A percentile compares a stretch with the other conserved stretches of the same genome.
phyloP scores from a whole-genome alignment of 1,140 invertebrate species.

The Neodiprion fabricii region DNA sequence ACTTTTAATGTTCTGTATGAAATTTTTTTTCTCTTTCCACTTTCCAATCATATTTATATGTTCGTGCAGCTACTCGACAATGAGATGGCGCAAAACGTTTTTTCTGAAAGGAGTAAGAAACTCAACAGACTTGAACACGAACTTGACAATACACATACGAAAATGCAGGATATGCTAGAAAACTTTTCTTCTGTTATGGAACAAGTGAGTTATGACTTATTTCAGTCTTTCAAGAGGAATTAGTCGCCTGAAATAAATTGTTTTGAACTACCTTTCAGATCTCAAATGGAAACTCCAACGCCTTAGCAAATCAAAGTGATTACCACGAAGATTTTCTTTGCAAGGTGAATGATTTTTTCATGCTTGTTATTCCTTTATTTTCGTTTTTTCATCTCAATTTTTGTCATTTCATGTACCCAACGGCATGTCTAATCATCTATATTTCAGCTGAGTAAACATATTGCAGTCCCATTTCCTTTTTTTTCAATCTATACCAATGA shows the following conservation, averaged over 20 bases:
- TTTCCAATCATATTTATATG: no score
- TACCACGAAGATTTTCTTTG: not conserved
- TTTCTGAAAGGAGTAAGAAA: conserved; percentile 39
- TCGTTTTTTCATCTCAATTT: no score
- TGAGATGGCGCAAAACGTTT: conserved; percentile 38
- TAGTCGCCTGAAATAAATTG: not conserved
- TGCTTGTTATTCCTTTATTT: no score
- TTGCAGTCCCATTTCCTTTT: no score
- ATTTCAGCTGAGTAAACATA: no score
- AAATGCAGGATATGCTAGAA: conserved; percentile 54
- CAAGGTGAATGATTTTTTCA: no score
- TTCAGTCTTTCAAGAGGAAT: conserved; percentile 29
- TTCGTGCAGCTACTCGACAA: conserved; percentile 44
- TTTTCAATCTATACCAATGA: no score
- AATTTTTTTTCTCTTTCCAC: conserved; percentile 17
- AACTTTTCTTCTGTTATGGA: conserved; percentile 29
- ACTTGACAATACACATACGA: conserved; percentile 50
- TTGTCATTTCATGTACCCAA: no score
- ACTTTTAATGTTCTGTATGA: not conserved
- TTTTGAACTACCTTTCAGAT: not conserved
- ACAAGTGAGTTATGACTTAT: not conserved
- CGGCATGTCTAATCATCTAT: no score
- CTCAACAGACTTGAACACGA: conserved; percentile 52
- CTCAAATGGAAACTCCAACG: not conserved
- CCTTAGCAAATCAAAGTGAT: not conserved